These are phyloP conservation scores for Ceyx margarethae DNA, from an alignment of 2,113 vertebrate species.

Conservation along the genomic window DNA sequence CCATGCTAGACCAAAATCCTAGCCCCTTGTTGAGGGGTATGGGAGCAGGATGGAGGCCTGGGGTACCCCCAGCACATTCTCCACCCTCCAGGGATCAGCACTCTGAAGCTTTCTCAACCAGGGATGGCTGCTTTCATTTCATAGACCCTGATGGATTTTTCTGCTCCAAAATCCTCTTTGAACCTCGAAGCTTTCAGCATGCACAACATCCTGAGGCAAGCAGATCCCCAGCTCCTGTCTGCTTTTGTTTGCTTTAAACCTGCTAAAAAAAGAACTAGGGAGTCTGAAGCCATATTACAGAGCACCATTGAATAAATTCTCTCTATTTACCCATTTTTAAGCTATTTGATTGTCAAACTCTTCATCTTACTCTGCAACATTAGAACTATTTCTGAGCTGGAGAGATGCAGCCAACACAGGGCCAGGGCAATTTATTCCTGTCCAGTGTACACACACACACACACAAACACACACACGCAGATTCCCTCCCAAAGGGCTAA, in stretches of 20 bases:
- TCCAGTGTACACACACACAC: neutral
- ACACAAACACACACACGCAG: neutral
- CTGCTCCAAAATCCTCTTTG: neutral
- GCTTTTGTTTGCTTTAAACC: slow-evolving; percentile 6
- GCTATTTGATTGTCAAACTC: neutral
- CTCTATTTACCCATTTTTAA: neutral
- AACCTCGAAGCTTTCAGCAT: slow-evolving; percentile 7
- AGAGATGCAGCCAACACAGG: fast-evolving
- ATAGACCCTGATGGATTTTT: neutral
- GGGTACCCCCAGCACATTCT: neutral
- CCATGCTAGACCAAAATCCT: neutral
- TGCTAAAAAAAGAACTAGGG: neutral
- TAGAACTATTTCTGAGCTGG: neutral
- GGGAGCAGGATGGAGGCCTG: neutral
- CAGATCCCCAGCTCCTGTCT: neutral
- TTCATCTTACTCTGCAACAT: neutral
- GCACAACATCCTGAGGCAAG: slow-evolving; percentile 9
- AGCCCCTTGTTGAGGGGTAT: neutral
- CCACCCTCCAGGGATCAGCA: neutral
- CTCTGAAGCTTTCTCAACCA: neutral
- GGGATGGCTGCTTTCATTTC: neutral
- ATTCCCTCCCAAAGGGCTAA: neutral
- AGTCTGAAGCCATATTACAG: neutral
- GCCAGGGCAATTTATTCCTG: neutral
- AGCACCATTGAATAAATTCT: neutral